Base-by-base conservation (phyloP, 2,797 vertebrate species). In the Tenualosa thibaudeaui region DNA sequence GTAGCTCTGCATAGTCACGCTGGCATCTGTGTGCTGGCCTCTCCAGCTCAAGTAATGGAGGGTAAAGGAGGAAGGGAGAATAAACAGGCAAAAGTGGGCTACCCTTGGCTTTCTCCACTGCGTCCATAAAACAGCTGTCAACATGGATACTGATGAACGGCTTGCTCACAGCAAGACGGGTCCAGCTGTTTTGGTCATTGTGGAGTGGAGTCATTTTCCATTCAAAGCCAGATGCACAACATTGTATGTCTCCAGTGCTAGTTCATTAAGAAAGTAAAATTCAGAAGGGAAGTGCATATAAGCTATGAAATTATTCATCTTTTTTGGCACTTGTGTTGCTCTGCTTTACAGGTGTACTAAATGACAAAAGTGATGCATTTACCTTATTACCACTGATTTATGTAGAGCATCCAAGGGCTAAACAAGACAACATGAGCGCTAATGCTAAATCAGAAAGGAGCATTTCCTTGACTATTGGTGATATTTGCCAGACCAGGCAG, bases 161-260 rank as follows among this genome's bases (percentile, higher is more conserved):
- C 40, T 78, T 19, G 71, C 71, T 78, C 71, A 78, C 71, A 78
- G 71, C 71, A 78, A 5, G 8, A 17, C 71, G 9, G 1, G 19
- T 13, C 19, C 71, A 78, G 71, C 71, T 78, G 71, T 78, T 78
- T 78, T 46, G 46, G 40, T 78, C 40, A 78, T 78, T 31, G 31
- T 31, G 31, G 31, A 31, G 68, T 75, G 71, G 5, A 40, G 19
- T 78, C 7, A 19, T n/a, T 19, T 78, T 78, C 71, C 40, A 78
- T 46, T 78, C 37, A 5, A 43, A 78, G 37, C 4, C 71, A 46
- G 22, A 78, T 78, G 17, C 40, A 78, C 71, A 43, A 78, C 19
- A 22, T 6, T 46, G 46, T 51, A 51, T 51, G 17, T 17, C 31
- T 31, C 15, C 68, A 43, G 37, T 46, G 71, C 7, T 46, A 78